These are phyloP conservation scores for Myripristis jacobus DNA, from an alignment of 2,797 vertebrate genomes.

Conservation along the genomic window DNA sequence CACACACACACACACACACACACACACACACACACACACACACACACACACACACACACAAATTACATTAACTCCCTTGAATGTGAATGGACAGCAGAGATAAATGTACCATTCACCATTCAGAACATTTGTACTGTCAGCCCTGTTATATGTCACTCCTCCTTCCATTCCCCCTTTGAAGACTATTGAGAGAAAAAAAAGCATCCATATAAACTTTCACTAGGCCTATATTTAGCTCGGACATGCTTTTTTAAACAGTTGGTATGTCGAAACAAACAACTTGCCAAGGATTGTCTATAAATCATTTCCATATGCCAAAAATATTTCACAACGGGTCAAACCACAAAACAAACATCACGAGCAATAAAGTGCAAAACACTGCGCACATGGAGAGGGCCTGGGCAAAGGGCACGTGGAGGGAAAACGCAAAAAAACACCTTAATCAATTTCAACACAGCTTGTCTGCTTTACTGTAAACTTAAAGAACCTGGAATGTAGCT, in stretches of 20 bases:
- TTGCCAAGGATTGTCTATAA: slow-evolving; percentile 62
- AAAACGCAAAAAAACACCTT: slow-evolving; percentile 50
- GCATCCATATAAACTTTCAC: slow-evolving; percentile 43
- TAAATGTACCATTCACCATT: slow-evolving; percentile 32
- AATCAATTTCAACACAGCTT: slow-evolving; percentile 43
- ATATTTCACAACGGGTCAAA: slow-evolving; percentile 58
- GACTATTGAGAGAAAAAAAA: slow-evolving; percentile 38
- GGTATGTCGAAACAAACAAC: slow-evolving; percentile 68
- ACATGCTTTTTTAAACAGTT: slow-evolving; percentile 64
- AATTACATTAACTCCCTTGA: neutral
- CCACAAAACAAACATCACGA: slow-evolving; percentile 50
- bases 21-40: slow-evolving; percentile 44
- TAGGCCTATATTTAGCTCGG: slow-evolving; percentile 68
- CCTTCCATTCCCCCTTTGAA: neutral
- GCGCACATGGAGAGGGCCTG: slow-evolving; percentile 1
- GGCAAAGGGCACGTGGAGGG: slow-evolving; percentile 23
- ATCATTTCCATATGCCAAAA: slow-evolving; percentile 74
- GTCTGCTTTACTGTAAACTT: slow-evolving; percentile 62
- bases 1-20: slow-evolving; percentile 55
- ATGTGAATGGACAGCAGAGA: slow-evolving; percentile 8
- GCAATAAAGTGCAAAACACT: slow-evolving; percentile 26
- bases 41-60: slow-evolving; percentile 40
- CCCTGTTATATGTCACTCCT: neutral
- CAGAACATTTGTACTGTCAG: neutral
- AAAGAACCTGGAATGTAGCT: slow-evolving; percentile 66